Base-by-base conservation (phyloP, 2,888 invertebrate species). In the Pimpla rufipes region DNA sequence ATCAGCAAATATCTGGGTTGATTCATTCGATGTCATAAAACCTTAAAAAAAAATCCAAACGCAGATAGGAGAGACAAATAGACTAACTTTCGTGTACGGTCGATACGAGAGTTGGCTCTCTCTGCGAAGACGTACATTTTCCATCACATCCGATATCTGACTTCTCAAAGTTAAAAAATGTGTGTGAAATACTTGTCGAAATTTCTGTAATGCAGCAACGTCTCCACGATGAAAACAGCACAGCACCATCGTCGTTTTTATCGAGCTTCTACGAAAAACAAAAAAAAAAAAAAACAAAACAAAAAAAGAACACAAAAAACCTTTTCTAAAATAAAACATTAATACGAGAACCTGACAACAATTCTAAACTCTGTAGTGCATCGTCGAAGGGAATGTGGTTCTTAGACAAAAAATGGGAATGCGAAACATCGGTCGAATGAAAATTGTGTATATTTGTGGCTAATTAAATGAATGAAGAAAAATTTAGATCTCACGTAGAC, bases 41-140 rank as follows among this genome's bases (percentile, higher is more conserved):
- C 74, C 37, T 23, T 55, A 11, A 67, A 42, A 71, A 52, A 55
- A 67, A 50, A 47, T 79, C 29, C 71, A 62, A 83, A 71, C 67
- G 76, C 66, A 80, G 62, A 73, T 76, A 83, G 76, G 83, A 77
- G 83, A 77, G 77, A 80, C 62, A 74, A 80, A 83, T 80, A 83
- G 80, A 83, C 80, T 77, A 83, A 83, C 13, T 42, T 23, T 83
- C 77, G 68, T 66, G 79, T 55, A 47, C 50, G 29, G 64, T 62
- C 64, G 77, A 45, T 55, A 57, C 77, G 40, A 62, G 70, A 70
- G 73, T 29, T 18, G 29, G 62, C 50, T 78, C 73, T 73, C 71
- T 71, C 16, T 5, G 35, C 42, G 13, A 76, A 67, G 42, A 75
- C 47, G 57, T 45, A 79, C 45, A 78, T 50, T 66, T 75, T 83